Evolutionary conservation across 1,140 invertebrate genomes (phyloP).

Genomic region (Plutomurus gul): DNA sequence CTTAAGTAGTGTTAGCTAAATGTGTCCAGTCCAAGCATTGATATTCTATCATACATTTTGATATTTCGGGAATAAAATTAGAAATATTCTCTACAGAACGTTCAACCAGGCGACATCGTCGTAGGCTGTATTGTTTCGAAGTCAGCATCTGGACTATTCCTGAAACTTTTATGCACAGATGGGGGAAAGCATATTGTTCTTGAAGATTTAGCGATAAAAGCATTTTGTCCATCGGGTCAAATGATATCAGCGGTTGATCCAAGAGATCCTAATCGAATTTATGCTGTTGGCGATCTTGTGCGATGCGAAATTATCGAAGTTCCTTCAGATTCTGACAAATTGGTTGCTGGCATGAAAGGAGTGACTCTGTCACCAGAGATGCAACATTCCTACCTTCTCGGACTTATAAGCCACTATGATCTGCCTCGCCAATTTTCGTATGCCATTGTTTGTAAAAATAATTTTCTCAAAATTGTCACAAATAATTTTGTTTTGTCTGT

Average conservation of each 20-base stretch:
- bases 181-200: slow-evolving; percentile 76
- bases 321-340: slow-evolving; percentile 81
- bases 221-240: slow-evolving; percentile 54
- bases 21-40: too few relatives aligned
- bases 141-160: slow-evolving; percentile 73
- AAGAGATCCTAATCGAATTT: slow-evolving; percentile 35
- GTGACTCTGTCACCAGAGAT: slow-evolving; percentile 67
- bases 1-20: too few relatives aligned
- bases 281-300: slow-evolving; percentile 66
- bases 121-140: slow-evolving; percentile 76
- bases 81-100: slow-evolving; percentile 64
- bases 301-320: slow-evolving; percentile 87
- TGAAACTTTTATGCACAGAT: slow-evolving; percentile 81
- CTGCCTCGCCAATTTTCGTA: slow-evolving; percentile 87
- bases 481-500: not conserved
- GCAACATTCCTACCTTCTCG: slow-evolving; percentile 64
- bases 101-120: slow-evolving; percentile 80
- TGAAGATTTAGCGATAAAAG: slow-evolving; percentile 82
- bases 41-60: too few relatives aligned
- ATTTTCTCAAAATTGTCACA: slow-evolving; percentile 57
- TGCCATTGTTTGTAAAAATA: too few relatives aligned
- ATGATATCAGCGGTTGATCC: slow-evolving; percentile 56
- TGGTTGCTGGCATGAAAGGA: slow-evolving; percentile 83
- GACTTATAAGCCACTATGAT: slow-evolving; percentile 80
- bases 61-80: too few relatives aligned